Conservation (phyloP, 1,140 invertebrate genomes). For the Leptinotarsa undecemlineata region DNA sequence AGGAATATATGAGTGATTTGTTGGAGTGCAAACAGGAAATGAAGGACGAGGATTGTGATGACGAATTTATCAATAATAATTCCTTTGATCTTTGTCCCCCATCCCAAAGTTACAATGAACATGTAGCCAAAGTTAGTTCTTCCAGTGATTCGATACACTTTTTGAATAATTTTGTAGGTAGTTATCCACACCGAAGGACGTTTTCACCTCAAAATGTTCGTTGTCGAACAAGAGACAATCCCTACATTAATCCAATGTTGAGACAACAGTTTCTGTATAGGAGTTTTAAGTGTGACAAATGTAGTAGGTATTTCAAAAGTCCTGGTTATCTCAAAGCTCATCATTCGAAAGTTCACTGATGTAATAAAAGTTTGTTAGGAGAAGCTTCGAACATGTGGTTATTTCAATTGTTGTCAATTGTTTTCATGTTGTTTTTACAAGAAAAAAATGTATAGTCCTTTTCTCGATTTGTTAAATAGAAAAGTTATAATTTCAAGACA, state of each 20-base stretch:
- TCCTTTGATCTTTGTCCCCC: not conserved
- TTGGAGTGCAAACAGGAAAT: slow-evolving; percentile 15
- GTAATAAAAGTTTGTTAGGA: too few relatives aligned
- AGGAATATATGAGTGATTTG: not conserved
- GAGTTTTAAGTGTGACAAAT: slow-evolving; percentile 52
- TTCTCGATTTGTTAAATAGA: too few relatives aligned
- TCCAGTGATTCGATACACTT: slow-evolving; percentile 31
- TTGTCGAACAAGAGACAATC: slow-evolving; percentile 49
- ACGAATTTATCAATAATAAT: not conserved
- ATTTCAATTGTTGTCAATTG: too few relatives aligned
- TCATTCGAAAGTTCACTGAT: slow-evolving; percentile 47
- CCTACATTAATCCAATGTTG: slow-evolving; percentile 52
- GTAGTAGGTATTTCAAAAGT: slow-evolving; percentile 53
- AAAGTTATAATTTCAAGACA: too few relatives aligned
- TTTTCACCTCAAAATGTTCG: slow-evolving; percentile 46
- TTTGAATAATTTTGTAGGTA: slow-evolving; percentile 39
- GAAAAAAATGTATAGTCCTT: too few relatives aligned
- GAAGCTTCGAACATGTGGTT: too few relatives aligned
- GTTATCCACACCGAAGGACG: slow-evolving; percentile 35
- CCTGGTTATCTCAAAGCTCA: slow-evolving; percentile 54
- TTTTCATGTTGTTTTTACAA: too few relatives aligned
- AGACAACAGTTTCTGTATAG: slow-evolving; percentile 51
- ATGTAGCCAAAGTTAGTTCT: slow-evolving; percentile 8
- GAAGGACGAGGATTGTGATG: slow-evolving; percentile 5
- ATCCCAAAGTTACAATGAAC: not conserved